Percentiles rank a stretch among this genome's conserved stretches.
phyloP scores from a whole-genome alignment of 2,888 invertebrate genomes.

The Ornithoptera priamus region DNA sequence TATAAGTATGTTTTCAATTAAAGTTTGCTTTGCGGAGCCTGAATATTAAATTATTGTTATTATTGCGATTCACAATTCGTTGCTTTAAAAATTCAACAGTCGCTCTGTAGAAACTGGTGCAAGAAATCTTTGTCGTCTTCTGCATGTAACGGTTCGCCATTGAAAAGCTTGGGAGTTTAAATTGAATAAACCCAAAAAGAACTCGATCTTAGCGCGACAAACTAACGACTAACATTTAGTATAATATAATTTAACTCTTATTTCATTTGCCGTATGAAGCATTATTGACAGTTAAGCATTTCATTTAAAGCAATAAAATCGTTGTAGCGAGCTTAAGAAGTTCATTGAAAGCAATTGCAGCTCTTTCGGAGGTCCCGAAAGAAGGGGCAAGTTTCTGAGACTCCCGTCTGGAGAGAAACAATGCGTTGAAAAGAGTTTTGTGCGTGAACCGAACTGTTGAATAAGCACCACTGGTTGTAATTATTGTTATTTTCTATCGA shows the following conservation, averaged over 20 bases:
- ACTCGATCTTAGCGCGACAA: slow-evolving; percentile 25
- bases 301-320: slow-evolving; percentile 18
- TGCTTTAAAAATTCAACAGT: slow-evolving; percentile 22
- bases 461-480: slow-evolving; percentile 41
- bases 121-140: slow-evolving; percentile 26
- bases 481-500: slow-evolving; percentile 45
- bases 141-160: slow-evolving; percentile 65
- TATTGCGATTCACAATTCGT: slow-evolving; percentile 6
- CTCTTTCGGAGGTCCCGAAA: slow-evolving; percentile 51
- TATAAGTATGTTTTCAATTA: background rate
- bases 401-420: slow-evolving; percentile 62
- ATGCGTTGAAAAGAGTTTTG: slow-evolving; percentile 67
- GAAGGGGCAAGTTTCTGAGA: slow-evolving; percentile 61
- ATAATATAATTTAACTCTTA: background rate
- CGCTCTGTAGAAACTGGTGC: background rate
- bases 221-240: background rate
- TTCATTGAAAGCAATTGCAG: slow-evolving; percentile 75
- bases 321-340: slow-evolving; percentile 55
- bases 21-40: background rate
- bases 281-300: slow-evolving; percentile 5
- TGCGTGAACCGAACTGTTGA: slow-evolving; percentile 52
- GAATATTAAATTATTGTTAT: background rate
- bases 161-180: slow-evolving; percentile 41
- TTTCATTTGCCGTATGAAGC: background rate
- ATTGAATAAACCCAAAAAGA: slow-evolving; percentile 20